These are phyloP conservation scores for Eupithecia centaureata DNA, from an alignment of 2,888 invertebrate species.

Conservation along the genomic window DNA sequence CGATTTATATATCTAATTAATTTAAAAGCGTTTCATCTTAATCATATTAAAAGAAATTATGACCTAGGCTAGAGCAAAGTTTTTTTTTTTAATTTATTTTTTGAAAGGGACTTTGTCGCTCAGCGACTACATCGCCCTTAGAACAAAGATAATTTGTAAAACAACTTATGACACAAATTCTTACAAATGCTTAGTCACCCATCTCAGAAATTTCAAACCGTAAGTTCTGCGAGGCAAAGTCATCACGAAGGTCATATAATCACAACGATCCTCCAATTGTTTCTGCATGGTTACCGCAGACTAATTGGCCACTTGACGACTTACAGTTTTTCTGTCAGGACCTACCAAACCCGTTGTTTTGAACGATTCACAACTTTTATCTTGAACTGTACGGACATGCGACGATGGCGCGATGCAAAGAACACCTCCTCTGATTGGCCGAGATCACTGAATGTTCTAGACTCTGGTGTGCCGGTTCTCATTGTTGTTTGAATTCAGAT, in stretches of 20 bases:
- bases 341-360: constrained; percentile 18
- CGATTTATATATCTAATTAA: too few relatives aligned
- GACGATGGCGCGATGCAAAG: constrained; percentile 32
- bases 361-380: constrained; percentile 18
- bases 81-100: too few relatives aligned
- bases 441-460: constrained; percentile 25
- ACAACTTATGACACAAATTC: background rate
- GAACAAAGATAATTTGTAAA: too few relatives aligned
- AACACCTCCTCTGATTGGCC: constrained; percentile 25
- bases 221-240: background rate
- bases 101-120: too few relatives aligned
- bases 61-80: too few relatives aligned
- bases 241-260: background rate
- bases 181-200: background rate
- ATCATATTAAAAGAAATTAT: background rate
- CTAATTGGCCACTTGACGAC: background rate
- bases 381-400: constrained; percentile 26
- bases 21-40: background rate
- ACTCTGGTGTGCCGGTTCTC: constrained; percentile 11
- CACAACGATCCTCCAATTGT: background rate
- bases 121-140: too few relatives aligned
- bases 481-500: constrained; percentile 14
- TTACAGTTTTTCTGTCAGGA: constrained; percentile 15
- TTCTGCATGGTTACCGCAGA: background rate
- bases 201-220: background rate